Conservation (phyloP, 37 sponge, comb jelly and placozoan species). For the Axinella damicornis region DNA sequence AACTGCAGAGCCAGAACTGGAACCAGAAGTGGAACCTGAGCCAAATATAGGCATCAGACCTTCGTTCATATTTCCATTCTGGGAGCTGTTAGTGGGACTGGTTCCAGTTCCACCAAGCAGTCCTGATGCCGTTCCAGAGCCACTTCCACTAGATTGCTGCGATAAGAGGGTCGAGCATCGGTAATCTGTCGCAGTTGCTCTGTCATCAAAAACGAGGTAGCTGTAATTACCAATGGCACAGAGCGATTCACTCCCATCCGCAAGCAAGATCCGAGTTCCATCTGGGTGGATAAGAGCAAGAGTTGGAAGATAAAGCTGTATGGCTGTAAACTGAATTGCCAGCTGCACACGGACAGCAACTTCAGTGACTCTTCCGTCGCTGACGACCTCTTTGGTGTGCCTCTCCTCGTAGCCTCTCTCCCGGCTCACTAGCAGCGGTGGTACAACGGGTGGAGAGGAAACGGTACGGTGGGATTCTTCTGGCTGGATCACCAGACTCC, state of each 20-base stretch:
- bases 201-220: constrained; percentile 84
- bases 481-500: constrained; percentile 87
- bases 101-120: too few relatives aligned
- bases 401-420: not conserved
- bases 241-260: constrained; percentile 42
- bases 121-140: constrained; percentile 29
- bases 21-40: not conserved
- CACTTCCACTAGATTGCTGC: not conserved
- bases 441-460: constrained; percentile 75
- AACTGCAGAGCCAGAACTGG: constrained; percentile 13
- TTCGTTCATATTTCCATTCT: too few relatives aligned
- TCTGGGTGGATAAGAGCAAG: constrained; percentile 87
- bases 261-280: constrained; percentile 70
- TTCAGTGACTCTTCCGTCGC: constrained; percentile 78
- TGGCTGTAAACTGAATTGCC: constrained; percentile 49
- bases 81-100: too few relatives aligned
- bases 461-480: constrained; percentile 67
- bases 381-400: constrained; percentile 53
- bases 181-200: constrained; percentile 30
- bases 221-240: constrained; percentile 88
- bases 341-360: constrained; percentile 74
- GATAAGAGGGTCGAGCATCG: constrained; percentile 5
- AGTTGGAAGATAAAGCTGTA: constrained; percentile 65
- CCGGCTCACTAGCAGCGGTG: constrained; percentile 56
- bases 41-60: not conserved